Evolutionary conservation across 2,113 vertebrate species (phyloP).

Genomic region (Toxotes jaculatrix): DNA sequence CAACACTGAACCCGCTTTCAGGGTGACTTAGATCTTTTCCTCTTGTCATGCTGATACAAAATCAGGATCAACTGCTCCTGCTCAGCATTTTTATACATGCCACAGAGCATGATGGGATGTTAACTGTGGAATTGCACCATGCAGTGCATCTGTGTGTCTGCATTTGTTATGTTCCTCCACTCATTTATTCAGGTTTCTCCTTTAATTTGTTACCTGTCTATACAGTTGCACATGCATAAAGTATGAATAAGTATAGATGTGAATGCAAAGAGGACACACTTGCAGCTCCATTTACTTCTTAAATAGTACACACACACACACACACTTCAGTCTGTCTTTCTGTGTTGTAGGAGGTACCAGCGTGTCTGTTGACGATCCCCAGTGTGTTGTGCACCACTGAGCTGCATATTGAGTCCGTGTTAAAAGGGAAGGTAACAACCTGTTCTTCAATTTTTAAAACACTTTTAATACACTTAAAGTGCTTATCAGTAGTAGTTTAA

Average conservation of each 20-base stretch:
- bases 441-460: background rate
- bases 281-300: background rate
- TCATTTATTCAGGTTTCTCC: no score
- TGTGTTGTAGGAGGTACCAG: constrained; percentile 71
- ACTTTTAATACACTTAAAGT: background rate
- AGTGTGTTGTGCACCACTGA: constrained; percentile 88
- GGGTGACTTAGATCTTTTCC: no score
- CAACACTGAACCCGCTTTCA: no score
- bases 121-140: no score
- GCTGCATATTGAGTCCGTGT: constrained; percentile 84
- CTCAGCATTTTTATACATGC: no score
- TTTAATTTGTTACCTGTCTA: no score
- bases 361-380: constrained; percentile 84
- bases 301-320: background rate
- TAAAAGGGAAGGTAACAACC: constrained; percentile 86
- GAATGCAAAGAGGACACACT: constrained; percentile 34
- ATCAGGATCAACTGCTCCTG: no score
- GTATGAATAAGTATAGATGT: background rate
- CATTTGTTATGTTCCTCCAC: no score
- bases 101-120: no score
- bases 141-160: no score
- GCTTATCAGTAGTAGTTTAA: background rate
- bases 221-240: background rate
- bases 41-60: no score
- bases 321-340: constrained; percentile 1